Base-by-base conservation (phyloP, 2,888 invertebrate species). In the Spisula subtruncata region DNA sequence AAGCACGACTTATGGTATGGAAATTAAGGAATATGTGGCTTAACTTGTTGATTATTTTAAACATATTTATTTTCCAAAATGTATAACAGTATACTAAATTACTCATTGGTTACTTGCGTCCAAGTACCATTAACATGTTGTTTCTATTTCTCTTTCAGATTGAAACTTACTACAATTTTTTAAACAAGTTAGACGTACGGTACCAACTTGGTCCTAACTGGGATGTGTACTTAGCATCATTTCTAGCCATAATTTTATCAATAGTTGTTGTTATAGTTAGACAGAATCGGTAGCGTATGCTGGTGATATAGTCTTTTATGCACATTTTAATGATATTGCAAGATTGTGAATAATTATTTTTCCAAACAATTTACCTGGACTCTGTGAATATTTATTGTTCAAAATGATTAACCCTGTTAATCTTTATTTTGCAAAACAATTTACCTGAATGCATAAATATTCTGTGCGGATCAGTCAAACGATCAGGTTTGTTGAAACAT, bases 171-270 rank as follows among this genome's bases (percentile, higher is more conserved):
- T 92, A 93, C 56, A 89, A 90, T n/a, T 89, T 96, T 46, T 89
- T 95, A 48, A 90, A 94, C n/a, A 92, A 90, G 81, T 56, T 96
- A 48, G 95, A 96, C 89, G 93, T 95, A 4, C 93, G 94, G 20
- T 90, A 93, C 75, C 93, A 90, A 71, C 90, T 95, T 12, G 96
- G 98, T 25, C 98, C 98, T 60, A 98, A 99, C 97, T 99, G 99
- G 99, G 99, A 99, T 97, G 97, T 99, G 85, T 99, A 98, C 97
- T 97, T 99, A 94, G 98, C 99, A 94, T 98, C 98, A 35, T 97
- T 98, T 81, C 97, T 99, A 48, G 98, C 98, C 10, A 98, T 98
- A 20, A 97, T 98, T n/a, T 97, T 99, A 82, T 98, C 98, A 48
- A 97, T 98, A 20, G 98, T 99, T 83, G 97, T 99, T 93, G 97